These are phyloP conservation scores for Amblyraja radiata DNA, from an alignment of 2,797 vertebrate genomes.

Conservation along the genomic window DNA sequence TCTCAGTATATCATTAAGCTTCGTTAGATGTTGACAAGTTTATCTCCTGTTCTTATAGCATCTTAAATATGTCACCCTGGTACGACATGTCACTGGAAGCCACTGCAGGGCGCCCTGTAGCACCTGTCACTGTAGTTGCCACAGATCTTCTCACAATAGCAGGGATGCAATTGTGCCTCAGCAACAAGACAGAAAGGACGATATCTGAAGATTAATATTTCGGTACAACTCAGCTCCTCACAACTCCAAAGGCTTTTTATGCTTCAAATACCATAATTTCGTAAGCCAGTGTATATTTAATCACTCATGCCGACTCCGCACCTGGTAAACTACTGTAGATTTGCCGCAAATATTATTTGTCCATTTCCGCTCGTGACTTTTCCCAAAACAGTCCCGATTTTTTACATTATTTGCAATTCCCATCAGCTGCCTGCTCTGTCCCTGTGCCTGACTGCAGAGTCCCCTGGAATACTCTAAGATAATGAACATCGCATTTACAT, in stretches of 20 bases:
- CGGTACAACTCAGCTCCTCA: neutral
- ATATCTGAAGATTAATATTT: conserved; percentile 17
- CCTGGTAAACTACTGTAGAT: neutral
- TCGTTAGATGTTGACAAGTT: conserved; percentile 22
- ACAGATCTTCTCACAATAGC: neutral
- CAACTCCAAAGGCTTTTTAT: neutral
- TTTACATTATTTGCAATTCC: conserved; percentile 30
- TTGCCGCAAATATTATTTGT: conserved; percentile 3
- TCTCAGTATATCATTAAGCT: neutral
- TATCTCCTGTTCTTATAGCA: neutral
- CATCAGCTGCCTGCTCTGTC: neutral
- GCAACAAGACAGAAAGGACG: neutral
- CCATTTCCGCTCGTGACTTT: conserved; percentile 5
- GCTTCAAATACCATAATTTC: neutral
- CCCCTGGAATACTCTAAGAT: conserved; percentile 4
- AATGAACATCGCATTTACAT: conserved; percentile 33
- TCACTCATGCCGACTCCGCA: neutral
- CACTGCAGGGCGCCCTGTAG: neutral
- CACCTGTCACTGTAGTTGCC: neutral
- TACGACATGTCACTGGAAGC: conserved; percentile 13
- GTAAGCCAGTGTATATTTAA: neutral
- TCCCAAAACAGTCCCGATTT: conserved; percentile 15
- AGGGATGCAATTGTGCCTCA: neutral
- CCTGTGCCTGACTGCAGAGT: conserved; percentile 29
- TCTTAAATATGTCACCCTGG: conserved; percentile 14